Evolutionary conservation across 1,140 invertebrate genomes (phyloP).

Genomic region (Papilio polyxenes): DNA sequence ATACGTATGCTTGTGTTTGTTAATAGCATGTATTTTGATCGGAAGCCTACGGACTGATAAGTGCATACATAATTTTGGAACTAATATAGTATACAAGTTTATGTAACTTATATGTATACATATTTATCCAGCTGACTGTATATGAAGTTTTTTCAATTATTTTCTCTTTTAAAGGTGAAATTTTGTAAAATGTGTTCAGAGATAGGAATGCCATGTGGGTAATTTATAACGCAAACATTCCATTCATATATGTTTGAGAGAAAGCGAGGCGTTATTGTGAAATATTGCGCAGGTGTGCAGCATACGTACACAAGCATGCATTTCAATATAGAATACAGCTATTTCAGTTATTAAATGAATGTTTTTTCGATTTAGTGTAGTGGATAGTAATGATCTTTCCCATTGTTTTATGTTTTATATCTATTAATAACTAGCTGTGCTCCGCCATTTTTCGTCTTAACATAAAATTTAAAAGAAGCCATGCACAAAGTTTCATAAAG

Average conservation of each 20-base stretch:
- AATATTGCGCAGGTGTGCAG: conserved; percentile 30
- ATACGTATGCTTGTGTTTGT: no score
- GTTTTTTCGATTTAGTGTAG: background rate
- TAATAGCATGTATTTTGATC: no score
- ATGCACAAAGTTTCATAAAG: no score
- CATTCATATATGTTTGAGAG: conserved; percentile 9
- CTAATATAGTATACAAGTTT: no score
- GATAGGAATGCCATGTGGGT: conserved; percentile 2
- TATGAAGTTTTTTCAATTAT: no score
- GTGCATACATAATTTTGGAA: no score
- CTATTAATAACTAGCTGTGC: background rate
- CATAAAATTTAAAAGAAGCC: no score
- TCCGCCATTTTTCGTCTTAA: background rate
- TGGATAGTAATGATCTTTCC: background rate
- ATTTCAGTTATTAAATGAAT: background rate
- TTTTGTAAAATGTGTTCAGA: background rate
- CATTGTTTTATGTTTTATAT: background rate
- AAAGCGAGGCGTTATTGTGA: conserved; percentile 15
- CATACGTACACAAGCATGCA: background rate
- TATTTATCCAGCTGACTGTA: no score
- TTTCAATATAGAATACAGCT: background rate
- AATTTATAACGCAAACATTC: conserved; percentile 25
- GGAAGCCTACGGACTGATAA: no score
- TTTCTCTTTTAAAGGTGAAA: background rate
- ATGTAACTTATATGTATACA: no score